A percentile compares a stretch with the other conserved stretches of the same genome.
Evolutionary conservation across 2,888 invertebrate species (phyloP).

Genomic region (Spilarctia lutea): DNA sequence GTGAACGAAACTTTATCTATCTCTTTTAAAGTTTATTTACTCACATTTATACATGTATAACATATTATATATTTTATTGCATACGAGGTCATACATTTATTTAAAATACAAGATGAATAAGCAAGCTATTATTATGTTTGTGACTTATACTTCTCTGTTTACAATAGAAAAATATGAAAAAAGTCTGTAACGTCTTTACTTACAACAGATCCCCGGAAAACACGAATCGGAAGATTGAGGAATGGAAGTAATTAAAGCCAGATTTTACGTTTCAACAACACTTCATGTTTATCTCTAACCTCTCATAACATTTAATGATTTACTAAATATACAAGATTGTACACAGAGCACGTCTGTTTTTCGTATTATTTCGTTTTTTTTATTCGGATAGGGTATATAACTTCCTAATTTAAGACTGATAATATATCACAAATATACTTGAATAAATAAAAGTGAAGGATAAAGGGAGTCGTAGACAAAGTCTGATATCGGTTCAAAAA

Average conservation of each 20-base stretch:
- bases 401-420: not conserved
- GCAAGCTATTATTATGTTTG: not conserved
- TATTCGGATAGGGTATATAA: not conserved
- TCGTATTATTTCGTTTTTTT: too few relatives aligned
- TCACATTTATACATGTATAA: too few relatives aligned
- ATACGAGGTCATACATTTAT: not conserved
- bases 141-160: not conserved
- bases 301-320: too few relatives aligned
- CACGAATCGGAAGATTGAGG: too few relatives aligned
- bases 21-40: not conserved
- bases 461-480: not conserved
- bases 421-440: not conserved
- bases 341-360: too few relatives aligned
- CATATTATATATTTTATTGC: too few relatives aligned
- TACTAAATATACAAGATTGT: too few relatives aligned
- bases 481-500: not conserved
- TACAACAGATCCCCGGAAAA: too few relatives aligned
- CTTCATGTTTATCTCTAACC: too few relatives aligned
- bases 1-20: constrained; percentile 33
- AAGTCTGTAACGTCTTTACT: not conserved
- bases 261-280: too few relatives aligned
- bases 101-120: not conserved
- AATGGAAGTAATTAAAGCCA: too few relatives aligned
- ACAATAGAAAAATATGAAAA: not conserved
- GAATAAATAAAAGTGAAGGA: too few relatives aligned